Percentiles rank a stretch among this genome's conserved stretches.
Conservation (phyloP, 2,888 invertebrate species). For the Mayetiola destructor region DNA sequence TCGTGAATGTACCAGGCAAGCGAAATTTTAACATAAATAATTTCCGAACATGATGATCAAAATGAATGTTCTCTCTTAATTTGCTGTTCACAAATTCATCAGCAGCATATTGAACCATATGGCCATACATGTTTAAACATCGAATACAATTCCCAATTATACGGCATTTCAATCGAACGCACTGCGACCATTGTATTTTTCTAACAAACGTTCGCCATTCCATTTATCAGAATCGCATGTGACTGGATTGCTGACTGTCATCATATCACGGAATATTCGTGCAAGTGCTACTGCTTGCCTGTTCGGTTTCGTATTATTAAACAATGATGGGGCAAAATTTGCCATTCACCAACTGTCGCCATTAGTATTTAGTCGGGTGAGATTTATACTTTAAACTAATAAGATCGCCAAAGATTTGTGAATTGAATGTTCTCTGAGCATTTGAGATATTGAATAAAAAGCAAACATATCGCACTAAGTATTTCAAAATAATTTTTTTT, state of each 20-base stretch:
- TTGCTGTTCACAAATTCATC: too few relatives aligned
- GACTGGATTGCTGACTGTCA: background rate
- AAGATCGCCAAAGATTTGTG: too few relatives aligned
- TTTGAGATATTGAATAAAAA: too few relatives aligned
- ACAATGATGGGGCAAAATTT: conserved; percentile 7
- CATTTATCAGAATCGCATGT: background rate
- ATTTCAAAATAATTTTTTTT: too few relatives aligned
- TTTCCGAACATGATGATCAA: background rate
- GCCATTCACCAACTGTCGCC: too few relatives aligned
- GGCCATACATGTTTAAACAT: too few relatives aligned
- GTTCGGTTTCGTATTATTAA: conserved; percentile 22
- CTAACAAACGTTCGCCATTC: background rate
- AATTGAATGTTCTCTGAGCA: too few relatives aligned
- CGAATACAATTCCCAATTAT: too few relatives aligned
- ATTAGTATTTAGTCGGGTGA: background rate
- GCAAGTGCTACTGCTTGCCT: conserved; percentile 26
- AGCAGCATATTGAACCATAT: too few relatives aligned
- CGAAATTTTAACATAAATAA: background rate
- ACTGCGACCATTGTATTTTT: background rate
- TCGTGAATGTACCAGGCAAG: conserved; percentile 1
- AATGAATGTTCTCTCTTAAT: background rate
- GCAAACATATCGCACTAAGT: too few relatives aligned
- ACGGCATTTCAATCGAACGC: too few relatives aligned
- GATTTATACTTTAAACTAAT: too few relatives aligned
- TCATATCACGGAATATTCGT: conserved; percentile 5